Base-by-base conservation (phyloP, 2,888 invertebrate genomes). In the Copidosoma aretas region DNA sequence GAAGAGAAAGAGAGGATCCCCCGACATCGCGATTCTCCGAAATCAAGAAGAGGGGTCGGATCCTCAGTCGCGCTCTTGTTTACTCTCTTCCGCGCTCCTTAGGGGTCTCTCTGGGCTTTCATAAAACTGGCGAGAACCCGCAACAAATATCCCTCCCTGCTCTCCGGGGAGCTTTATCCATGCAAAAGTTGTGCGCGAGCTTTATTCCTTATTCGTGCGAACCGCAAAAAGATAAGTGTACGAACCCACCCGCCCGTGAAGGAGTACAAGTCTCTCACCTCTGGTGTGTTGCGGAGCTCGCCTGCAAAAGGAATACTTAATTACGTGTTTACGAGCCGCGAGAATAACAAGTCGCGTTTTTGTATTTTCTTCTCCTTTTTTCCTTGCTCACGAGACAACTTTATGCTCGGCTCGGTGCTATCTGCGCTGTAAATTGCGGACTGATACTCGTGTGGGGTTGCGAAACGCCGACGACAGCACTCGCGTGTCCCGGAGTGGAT, bases 181-280 rank as follows among this genome's bases (percentile, higher is more conserved):
- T 67, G 66, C 57, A 64, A 66, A 67, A n/a, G 62, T 52, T 17
- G 60, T 25, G 60, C 66, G 53, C 68, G 56, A 46, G 15, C 66
- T 58, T 63, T 63, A 54, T 60, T 60, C 60, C n/a, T 63, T 64
- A 41, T 54, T 62, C 59, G 56, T 52, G 68, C 25, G 57, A 60
- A 67, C 52, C 59, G 19, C 53, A 60, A 46, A 60, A 63, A 72
- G 71, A 72, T 70, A 72, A 72, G 67, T 43, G 15, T 49, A 43
- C n/a, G n/a, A n/a, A n/a, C n/a, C n/a, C n/a, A n/a, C n/a, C n/a
- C n/a, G 22, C 14, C 21, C 43, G 19, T 39, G 61, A 19, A 22
- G 32, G 22, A 24, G 60, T 2, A 15, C 17, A 43, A 17, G 19
- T 19, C 52, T 15, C 51, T 32, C 32, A 32, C 32, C 32, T 32